Conservation (phyloP, 2,888 invertebrate genomes). For the Pachliopta kotzebuea region DNA sequence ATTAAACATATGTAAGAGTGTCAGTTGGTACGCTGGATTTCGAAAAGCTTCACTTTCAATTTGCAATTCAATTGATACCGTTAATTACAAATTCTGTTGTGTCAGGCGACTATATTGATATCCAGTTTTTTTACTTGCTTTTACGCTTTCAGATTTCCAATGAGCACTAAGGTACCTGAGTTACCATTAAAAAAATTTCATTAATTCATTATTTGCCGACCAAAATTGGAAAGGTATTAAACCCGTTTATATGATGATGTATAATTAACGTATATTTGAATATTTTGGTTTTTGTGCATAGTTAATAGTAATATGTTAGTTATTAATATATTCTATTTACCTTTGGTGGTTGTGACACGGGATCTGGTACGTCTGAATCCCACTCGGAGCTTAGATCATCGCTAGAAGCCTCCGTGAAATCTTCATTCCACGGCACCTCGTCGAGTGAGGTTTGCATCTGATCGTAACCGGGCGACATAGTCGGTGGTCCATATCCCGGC, state of each 20-base stretch:
- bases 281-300: neutral
- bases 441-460: conserved; percentile 89
- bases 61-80: conserved; percentile 38
- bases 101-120: conserved; percentile 30
- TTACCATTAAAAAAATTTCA: conserved; percentile 18
- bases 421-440: conserved; percentile 87
- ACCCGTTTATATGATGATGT: conserved; percentile 2
- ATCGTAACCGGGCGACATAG: conserved; percentile 85
- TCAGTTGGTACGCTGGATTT: conserved; percentile 30
- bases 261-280: conserved; percentile 2
- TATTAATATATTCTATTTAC: conserved; percentile 38
- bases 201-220: conserved; percentile 20
- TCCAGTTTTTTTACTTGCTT: conserved; percentile 29
- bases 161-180: conserved; percentile 13
- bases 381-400: conserved; percentile 95
- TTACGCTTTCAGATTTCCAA: conserved; percentile 27
- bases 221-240: conserved; percentile 5
- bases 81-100: conserved; percentile 38
- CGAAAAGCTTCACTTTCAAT: conserved; percentile 33
- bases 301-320: neutral
- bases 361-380: conserved; percentile 90
- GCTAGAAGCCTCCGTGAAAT: conserved; percentile 94
- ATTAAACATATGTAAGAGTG: conserved; percentile 21
- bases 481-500: conserved; percentile 69
- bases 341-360: conserved; percentile 66